Evolutionary conservation across 2,113 vertebrate genomes (phyloP).

Genomic region (Myxocyprinus asiaticus): DNA sequence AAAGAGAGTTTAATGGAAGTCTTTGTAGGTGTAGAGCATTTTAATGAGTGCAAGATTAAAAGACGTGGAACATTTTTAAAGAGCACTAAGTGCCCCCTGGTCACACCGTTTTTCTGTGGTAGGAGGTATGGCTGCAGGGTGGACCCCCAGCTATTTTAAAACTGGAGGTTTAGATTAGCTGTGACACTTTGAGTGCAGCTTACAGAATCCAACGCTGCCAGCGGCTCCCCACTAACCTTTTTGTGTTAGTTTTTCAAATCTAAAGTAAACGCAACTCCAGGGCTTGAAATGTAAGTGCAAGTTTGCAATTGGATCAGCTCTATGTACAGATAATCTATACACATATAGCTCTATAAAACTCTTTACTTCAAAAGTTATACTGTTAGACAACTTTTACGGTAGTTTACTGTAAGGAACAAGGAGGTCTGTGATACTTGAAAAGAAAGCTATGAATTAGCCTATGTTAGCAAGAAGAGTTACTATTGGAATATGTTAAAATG

Average conservation of each 20-base stretch:
- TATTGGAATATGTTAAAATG: no score
- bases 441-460: no score
- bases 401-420: no score
- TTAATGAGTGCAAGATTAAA: slow-evolving; percentile 41
- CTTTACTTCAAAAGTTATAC: no score
- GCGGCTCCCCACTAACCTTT: slow-evolving; percentile 11
- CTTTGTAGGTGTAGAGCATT: slow-evolving; percentile 42
- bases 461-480: no score
- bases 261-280: no score
- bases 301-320: neutral
- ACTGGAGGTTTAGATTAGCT: slow-evolving; percentile 9
- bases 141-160: slow-evolving; percentile 38
- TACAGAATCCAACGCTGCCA: slow-evolving; percentile 27
- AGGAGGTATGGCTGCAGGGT: slow-evolving; percentile 7
- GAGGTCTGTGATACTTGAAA: no score
- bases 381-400: no score
- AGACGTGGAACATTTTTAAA: slow-evolving; percentile 25
- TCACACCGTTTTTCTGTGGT: neutral
- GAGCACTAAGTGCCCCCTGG: slow-evolving; percentile 3
- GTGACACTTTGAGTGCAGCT: slow-evolving; percentile 11
- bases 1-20: slow-evolving; percentile 16
- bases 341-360: no score
- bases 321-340: neutral
- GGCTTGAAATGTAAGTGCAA: no score
- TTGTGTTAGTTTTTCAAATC: neutral